Conservation (phyloP, 2,113 vertebrate genomes). For the Rhinoptilus africanus region DNA sequence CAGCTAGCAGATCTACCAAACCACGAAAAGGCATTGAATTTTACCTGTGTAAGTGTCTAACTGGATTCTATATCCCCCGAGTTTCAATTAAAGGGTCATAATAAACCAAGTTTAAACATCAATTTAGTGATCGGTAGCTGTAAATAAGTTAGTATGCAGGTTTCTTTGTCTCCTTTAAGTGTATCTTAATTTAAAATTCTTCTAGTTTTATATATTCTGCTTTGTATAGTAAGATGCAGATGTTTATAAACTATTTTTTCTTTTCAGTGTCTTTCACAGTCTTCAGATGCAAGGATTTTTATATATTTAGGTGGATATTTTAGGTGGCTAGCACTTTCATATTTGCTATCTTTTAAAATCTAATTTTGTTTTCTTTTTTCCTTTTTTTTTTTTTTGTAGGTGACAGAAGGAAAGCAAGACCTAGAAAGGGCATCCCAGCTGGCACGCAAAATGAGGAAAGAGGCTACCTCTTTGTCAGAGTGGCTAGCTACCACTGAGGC, state of each 20-base stretch:
- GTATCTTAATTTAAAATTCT: neutral
- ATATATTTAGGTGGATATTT: neutral
- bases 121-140: neutral
- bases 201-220: neutral
- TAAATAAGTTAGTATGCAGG: neutral
- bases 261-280: neutral
- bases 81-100: neutral
- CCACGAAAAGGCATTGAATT: neutral
- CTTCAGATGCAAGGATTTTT: neutral
- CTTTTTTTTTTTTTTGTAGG: conserved; percentile 66
- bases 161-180: neutral
- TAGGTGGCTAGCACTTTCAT: neutral
- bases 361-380: neutral
- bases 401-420: conserved; percentile 95
- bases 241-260: neutral
- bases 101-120: neutral
- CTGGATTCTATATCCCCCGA: neutral
- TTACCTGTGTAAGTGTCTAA: neutral
- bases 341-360: neutral
- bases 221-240: neutral
- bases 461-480: conserved; percentile 80
- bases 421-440: conserved; percentile 88
- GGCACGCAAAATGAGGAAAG: conserved; percentile 85
- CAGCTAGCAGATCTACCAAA: neutral
- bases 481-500: conserved; percentile 85